Conservation (phyloP, 2,113 vertebrate genomes). For the Triplophysa dalaica region DNA sequence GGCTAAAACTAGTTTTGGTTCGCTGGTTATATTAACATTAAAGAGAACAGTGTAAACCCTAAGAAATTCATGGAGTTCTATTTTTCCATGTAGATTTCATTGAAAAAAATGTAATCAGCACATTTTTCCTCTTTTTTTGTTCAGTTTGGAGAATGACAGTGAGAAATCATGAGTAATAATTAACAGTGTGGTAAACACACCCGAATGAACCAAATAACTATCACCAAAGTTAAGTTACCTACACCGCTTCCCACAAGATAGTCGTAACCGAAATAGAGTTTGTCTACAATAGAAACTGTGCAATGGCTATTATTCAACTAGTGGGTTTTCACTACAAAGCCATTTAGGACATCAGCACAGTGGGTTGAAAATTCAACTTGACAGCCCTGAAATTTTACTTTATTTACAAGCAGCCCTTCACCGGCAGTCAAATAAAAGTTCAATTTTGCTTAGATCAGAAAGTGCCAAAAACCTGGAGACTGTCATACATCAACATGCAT, state of each 20-base stretch:
- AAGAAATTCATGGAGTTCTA: too few species aligned
- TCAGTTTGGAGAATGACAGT: too few species aligned
- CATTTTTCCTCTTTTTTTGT: too few species aligned
- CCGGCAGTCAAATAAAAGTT: constrained; percentile 54
- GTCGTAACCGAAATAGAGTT: too few species aligned
- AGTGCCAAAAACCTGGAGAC: constrained; percentile 34
- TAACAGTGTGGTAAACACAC: too few species aligned
- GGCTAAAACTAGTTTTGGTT: neutral
- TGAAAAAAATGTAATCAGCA: too few species aligned
- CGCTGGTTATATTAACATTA: neutral
- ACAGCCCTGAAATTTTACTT: constrained; percentile 19
- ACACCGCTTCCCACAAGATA: too few species aligned
- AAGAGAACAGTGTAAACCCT: neutral
- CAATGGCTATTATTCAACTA: neutral
- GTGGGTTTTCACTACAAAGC: neutral
- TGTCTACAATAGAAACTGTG: neutral
- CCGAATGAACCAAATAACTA: too few species aligned
- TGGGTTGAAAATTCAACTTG: constrained; percentile 13
- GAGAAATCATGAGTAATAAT: too few species aligned
- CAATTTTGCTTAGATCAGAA: constrained; percentile 56
- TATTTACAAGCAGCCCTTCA: constrained; percentile 6
- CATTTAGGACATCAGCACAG: constrained; percentile 27
- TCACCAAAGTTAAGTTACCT: too few species aligned
- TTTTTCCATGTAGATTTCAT: too few species aligned
- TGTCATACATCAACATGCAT: constrained; percentile 52